Conservation (phyloP, 2,888 invertebrate genomes). For the Ecliptopera silaceata region DNA sequence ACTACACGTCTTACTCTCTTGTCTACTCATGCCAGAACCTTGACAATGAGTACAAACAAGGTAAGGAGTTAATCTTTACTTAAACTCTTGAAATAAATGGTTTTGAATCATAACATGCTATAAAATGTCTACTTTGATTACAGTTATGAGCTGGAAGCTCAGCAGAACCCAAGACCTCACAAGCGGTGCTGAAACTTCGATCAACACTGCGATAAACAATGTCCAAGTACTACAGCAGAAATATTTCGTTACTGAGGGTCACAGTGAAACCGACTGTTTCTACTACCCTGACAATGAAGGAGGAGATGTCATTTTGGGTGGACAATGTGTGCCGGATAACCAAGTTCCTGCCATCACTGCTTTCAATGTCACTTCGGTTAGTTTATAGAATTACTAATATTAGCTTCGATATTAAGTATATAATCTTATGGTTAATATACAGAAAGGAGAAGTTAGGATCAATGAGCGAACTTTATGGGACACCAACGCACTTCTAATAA, state of each 20-base stretch:
- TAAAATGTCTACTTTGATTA: neutral
- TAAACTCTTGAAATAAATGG: neutral
- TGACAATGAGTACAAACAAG: slow-evolving; percentile 53
- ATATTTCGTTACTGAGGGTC: slow-evolving; percentile 55
- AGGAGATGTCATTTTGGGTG: slow-evolving; percentile 60
- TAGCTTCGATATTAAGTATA: too few relatives aligned
- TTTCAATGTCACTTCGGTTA: slow-evolving; percentile 54
- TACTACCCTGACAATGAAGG: slow-evolving; percentile 68
- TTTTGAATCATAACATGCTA: neutral
- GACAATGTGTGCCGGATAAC: slow-evolving; percentile 53
- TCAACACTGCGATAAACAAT: slow-evolving; percentile 45
- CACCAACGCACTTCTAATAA: neutral
- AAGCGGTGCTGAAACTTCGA: slow-evolving; percentile 35
- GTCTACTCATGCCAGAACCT: slow-evolving; percentile 85
- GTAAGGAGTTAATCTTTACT: slow-evolving; percentile 37
- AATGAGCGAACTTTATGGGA: neutral
- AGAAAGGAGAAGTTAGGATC: neutral
- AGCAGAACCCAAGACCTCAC: slow-evolving; percentile 50
- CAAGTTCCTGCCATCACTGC: slow-evolving; percentile 45
- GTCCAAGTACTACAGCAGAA: slow-evolving; percentile 55
- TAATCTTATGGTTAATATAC: neutral
- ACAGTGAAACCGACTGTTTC: slow-evolving; percentile 62
- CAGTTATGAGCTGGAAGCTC: slow-evolving; percentile 68
- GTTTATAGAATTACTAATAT: slow-evolving; percentile 23
- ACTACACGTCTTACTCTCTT: slow-evolving; percentile 84